phyloP scores from a whole-genome alignment of 2,888 invertebrate genomes.

The Drosophila kambysellisi region DNA sequence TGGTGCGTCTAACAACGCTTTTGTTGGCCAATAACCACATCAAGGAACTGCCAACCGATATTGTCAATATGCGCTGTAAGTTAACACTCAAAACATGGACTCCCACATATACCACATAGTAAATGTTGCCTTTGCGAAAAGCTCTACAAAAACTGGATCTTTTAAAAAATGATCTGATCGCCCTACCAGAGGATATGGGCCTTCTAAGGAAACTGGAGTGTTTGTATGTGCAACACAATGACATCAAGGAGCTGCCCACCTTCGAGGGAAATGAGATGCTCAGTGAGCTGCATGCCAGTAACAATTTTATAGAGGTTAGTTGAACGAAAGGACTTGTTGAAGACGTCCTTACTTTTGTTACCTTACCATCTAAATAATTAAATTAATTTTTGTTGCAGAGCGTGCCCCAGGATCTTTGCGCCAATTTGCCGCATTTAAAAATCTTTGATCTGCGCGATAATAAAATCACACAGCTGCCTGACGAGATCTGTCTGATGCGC shows the following conservation, averaged over 20 bases:
- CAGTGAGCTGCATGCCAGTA: constrained; percentile 93
- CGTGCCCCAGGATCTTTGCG: constrained; percentile 90
- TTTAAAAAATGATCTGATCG: constrained; percentile 89
- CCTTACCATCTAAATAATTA: neutral
- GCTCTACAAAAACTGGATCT: constrained; percentile 90
- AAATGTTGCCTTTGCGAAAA: constrained; percentile 43
- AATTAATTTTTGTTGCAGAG: constrained; percentile 85
- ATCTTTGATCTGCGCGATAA: constrained; percentile 93
- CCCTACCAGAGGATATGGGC: constrained; percentile 88
- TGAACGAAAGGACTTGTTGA: neutral
- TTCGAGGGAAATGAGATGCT: constrained; percentile 91
- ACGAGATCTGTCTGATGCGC: constrained; percentile 91
- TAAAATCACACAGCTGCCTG: constrained; percentile 91
- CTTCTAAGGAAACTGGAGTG: constrained; percentile 91
- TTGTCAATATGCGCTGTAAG: constrained; percentile 93
- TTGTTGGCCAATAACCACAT: constrained; percentile 91
- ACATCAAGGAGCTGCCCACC: constrained; percentile 90
- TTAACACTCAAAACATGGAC: constrained; percentile 33
- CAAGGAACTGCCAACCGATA: constrained; percentile 91
- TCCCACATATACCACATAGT: neutral
- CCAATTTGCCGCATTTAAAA: constrained; percentile 90
- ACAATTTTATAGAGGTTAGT: constrained; percentile 91
- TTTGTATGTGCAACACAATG: constrained; percentile 93
- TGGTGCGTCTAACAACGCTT: constrained; percentile 91
- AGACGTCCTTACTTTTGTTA: neutral